Conservation (phyloP, 2,113 vertebrate species). For the Psittacara wagleri region DNA sequence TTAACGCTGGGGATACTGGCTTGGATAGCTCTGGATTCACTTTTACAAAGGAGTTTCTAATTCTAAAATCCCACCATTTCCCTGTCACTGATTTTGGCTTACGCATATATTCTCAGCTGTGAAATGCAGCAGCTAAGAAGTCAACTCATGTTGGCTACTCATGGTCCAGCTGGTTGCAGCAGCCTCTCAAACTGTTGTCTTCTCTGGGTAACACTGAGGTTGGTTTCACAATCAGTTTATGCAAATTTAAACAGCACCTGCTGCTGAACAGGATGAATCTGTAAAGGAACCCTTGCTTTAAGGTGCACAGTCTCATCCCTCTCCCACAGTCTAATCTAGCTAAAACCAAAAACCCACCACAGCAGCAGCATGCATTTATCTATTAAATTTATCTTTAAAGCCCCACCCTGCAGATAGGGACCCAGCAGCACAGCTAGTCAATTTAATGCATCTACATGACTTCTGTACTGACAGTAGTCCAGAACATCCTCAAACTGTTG, state of each 20-base stretch:
- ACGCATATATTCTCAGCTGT: neutral
- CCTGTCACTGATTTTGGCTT: neutral
- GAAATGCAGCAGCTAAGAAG: neutral
- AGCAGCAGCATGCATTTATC: neutral
- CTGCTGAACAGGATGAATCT: neutral
- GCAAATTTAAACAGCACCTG: neutral
- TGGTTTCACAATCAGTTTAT: neutral
- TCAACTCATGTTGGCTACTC: neutral
- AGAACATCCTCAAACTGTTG: accelerated
- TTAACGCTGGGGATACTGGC: neutral
- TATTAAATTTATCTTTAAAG: neutral
- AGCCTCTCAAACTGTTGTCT: neutral
- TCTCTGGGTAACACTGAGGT: neutral
- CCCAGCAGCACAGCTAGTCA: neutral
- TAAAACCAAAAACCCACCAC: neutral
- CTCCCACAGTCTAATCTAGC: neutral
- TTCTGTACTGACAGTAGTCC: neutral
- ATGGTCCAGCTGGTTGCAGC: neutral
- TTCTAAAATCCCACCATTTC: neutral
- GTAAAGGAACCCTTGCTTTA: neutral
- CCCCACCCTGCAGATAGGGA: neutral
- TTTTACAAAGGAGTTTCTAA: neutral
- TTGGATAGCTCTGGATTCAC: neutral
- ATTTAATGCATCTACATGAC: accelerated
- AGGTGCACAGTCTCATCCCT: neutral